phyloP scores from a whole-genome alignment of 2,888 invertebrate species.

The Odontothrips loti region DNA sequence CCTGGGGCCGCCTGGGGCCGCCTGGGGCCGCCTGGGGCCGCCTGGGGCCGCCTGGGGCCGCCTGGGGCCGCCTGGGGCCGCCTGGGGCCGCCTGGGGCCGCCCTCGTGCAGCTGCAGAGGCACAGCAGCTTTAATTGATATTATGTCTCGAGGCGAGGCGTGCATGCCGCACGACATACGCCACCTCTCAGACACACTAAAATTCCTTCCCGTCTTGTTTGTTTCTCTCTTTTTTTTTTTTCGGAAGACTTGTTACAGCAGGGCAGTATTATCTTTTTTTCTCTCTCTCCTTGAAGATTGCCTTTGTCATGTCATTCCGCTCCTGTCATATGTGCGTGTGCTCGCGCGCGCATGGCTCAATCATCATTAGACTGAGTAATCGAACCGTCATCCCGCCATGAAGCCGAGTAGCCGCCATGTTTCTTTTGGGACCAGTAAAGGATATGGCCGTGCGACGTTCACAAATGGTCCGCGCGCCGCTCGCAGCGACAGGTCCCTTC shows the following conservation, averaged over 20 bases:
- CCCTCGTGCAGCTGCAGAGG: background rate
- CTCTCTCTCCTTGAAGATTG: background rate
- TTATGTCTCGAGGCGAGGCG: background rate
- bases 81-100: background rate
- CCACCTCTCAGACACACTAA: background rate
- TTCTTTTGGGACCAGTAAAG: too few relatives aligned
- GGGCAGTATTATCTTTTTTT: background rate
- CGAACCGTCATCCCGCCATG: too few relatives aligned
- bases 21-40: background rate
- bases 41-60: background rate
- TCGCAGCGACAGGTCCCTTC: too few relatives aligned
- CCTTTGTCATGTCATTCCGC: background rate
- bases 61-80: background rate
- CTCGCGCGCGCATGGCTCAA: background rate
- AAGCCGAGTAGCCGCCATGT: too few relatives aligned
- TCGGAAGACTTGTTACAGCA: background rate
- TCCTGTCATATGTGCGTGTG: background rate
- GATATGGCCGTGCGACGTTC: too few relatives aligned
- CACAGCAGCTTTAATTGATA: conserved; percentile 6
- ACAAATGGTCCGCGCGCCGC: too few relatives aligned
- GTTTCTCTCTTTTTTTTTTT: background rate
- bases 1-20: background rate
- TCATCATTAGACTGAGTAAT: too few relatives aligned
- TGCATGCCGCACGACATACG: background rate
- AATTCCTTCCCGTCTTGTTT: background rate